These are phyloP conservation scores for Caenorhabditis inopinata DNA, from an alignment of 1,140 invertebrate species.

Conservation along the genomic window DNA sequence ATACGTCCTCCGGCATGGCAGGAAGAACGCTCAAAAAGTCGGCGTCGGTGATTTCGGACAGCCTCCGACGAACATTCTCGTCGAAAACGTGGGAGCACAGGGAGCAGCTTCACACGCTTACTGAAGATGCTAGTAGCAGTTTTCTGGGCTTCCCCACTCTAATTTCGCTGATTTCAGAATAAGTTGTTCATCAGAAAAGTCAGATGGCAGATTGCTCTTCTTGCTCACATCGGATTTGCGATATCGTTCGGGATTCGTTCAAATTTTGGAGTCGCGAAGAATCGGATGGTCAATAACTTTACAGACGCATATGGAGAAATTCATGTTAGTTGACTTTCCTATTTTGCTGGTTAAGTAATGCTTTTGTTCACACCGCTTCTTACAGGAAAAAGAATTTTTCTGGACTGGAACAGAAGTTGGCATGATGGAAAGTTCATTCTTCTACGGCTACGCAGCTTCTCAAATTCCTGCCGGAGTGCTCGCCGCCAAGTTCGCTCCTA, in stretches of 20 bases:
- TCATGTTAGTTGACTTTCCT: slow-evolving; percentile 28
- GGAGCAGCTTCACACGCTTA: slow-evolving; percentile 39
- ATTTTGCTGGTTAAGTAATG: not conserved
- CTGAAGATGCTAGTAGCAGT: slow-evolving; percentile 35
- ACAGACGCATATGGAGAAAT: slow-evolving; percentile 49
- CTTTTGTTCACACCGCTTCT: not conserved
- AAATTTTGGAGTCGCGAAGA: slow-evolving; percentile 50
- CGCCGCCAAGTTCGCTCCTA: slow-evolving; percentile 90
- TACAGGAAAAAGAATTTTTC: slow-evolving; percentile 72
- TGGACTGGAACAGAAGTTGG: slow-evolving; percentile 78
- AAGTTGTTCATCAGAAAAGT: slow-evolving; percentile 47
- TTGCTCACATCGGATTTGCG: slow-evolving; percentile 49
- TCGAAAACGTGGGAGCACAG: slow-evolving; percentile 38
- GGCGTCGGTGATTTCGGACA: not conserved
- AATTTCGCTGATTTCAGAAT: slow-evolving; percentile 46
- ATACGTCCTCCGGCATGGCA: not conserved
- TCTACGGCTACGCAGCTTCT: slow-evolving; percentile 94
- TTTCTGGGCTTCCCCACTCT: too few species aligned
- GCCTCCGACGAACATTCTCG: slow-evolving; percentile 25
- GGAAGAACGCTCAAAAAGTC: slow-evolving; percentile 6
- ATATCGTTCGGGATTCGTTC: slow-evolving; percentile 51
- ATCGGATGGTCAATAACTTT: slow-evolving; percentile 46
- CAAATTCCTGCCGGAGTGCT: slow-evolving; percentile 96
- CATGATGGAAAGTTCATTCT: slow-evolving; percentile 92
- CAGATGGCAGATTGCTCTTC: slow-evolving; percentile 47